Conservation (phyloP, 1,140 invertebrate genomes). For the Zaprionus gabonicus region DNA sequence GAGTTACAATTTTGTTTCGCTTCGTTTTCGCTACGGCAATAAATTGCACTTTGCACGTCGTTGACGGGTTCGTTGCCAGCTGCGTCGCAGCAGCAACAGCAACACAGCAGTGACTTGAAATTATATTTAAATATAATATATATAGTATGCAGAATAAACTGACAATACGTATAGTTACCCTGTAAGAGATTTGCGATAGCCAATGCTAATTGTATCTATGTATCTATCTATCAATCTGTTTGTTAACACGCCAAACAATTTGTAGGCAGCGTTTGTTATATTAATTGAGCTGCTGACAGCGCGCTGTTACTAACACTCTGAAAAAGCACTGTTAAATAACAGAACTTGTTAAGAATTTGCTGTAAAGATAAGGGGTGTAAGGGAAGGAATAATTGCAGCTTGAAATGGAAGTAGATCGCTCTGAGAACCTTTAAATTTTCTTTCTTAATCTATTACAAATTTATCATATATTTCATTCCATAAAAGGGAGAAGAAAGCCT, state of each 20-base stretch:
- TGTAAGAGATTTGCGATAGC: neutral
- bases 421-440: no score
- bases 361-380: neutral
- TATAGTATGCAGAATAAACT: neutral
- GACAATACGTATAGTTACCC: neutral
- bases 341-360: neutral
- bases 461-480: no score
- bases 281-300: neutral
- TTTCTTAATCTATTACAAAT: no score
- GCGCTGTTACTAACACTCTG: neutral
- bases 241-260: neutral
- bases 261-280: neutral
- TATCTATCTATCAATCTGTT: neutral
- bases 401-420: no score
- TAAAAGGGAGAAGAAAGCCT: no score
- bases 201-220: neutral
- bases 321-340: neutral
- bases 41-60: slow-evolving; percentile 77
- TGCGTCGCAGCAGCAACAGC: slow-evolving; percentile 12
- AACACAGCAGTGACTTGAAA: slow-evolving; percentile 29
- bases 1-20: slow-evolving; percentile 74
- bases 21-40: slow-evolving; percentile 57
- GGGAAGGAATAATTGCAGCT: no score
- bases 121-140: slow-evolving; percentile 26
- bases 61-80: slow-evolving; percentile 63